These are phyloP conservation scores for Bos taurus DNA, from an alignment of 2,113 vertebrate species.

Conservation along the genomic window ARS-UCD2.0 NC_037346.1:9381501-9382000, in stretches of 20 bases:
- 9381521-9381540: neutral
- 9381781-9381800: neutral
- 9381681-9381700: neutral
- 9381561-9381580: neutral
- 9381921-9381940: neutral
- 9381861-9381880: neutral
- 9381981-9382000: neutral
- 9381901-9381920: neutral
- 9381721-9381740: neutral
- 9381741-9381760: neutral
- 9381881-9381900: neutral
- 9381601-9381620: neutral
- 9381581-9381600: neutral
- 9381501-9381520: neutral
- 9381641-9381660: neutral
- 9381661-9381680: neutral
- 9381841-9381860: neutral
- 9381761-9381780: neutral
- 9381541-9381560: neutral
- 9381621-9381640: neutral
- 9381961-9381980: neutral
- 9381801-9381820: neutral
- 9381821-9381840: neutral
- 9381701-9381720: neutral
- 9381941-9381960: constrained; percentile 9